Base-by-base conservation (phyloP, 2,797 vertebrate species). In the Apodemus agrarius region DNA sequence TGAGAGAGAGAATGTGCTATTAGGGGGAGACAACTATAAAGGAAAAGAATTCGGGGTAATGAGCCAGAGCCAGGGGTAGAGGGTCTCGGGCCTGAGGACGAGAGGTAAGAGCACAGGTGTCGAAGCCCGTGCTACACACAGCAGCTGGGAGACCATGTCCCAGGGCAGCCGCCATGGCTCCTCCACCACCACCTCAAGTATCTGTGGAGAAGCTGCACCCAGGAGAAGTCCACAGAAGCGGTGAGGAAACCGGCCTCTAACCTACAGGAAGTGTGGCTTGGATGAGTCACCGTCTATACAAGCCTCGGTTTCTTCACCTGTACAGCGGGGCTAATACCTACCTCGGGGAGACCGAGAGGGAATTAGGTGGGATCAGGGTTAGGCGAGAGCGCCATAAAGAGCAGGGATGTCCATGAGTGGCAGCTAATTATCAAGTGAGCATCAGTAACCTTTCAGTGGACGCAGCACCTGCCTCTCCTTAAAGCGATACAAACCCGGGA, bases 291-390 rank as follows among this genome's bases (percentile, higher is more conserved):
- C 81, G 93, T 94, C 95, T 82, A 6, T 19, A 24, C 2, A 86
- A 93, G 95, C 80, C 91, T 96, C 86, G 80, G 93, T 94, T 97
- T 95, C 96, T 94, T 87, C 86, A 78, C 65, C 52, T 76, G 63
- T 63, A 59, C 14, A 84, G 31, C 24, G 31, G 69, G 16, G 76
- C 69, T 96, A 93, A 95, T 96, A 91, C 59, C 81, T 85, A 94
- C 95, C 95, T 96, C 4, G 7, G 7, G 21, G n/a, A 81, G 49
- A 37, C 6, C 88, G 54, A 49, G 43, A 52, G 74, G 78, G 69
- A 90, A 94, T 80, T 74, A 80, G 80, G 79, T 74, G 63, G 83
- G 76, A 87, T 90, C 92, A 93, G 89, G 26, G 49, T 49, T 14
- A 91, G 82, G 46, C 22, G 40, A 72, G 83, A 74, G 40, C 49